phyloP scores from a whole-genome alignment of 2,888 invertebrate genomes.

The Augochlorella aurata region DNA sequence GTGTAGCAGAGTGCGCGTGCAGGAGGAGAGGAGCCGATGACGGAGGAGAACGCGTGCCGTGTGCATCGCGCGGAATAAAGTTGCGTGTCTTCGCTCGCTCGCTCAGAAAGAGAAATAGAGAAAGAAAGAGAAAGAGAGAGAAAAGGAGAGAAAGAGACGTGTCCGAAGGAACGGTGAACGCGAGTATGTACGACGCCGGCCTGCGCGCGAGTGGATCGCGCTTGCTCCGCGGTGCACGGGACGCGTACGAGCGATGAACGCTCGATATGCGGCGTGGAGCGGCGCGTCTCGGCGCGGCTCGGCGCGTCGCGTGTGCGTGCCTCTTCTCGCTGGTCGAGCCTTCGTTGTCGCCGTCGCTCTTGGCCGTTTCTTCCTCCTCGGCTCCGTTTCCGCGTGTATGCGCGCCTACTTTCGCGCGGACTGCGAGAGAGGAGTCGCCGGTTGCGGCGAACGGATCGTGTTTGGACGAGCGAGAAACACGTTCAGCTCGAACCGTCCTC shows the following conservation, averaged over 20 bases:
- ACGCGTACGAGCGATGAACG: constrained; percentile 15
- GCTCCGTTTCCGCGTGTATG: constrained; percentile 35
- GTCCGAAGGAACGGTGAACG: neutral
- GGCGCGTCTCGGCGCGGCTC: constrained; percentile 14
- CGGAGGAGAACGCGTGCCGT: neutral
- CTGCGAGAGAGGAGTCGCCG: neutral
- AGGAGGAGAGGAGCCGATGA: neutral
- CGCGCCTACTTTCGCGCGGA: constrained; percentile 26
- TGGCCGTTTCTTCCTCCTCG: neutral
- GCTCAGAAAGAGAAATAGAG: neutral
- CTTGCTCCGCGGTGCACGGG: neutral
- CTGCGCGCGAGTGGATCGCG: constrained; percentile 57
- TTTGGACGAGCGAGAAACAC: constrained; percentile 1
- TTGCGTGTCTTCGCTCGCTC: neutral
- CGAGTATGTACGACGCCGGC: constrained; percentile 40
- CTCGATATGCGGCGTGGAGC: constrained; percentile 22
- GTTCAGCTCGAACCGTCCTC: constrained; percentile 25
- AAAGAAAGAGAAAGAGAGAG: neutral
- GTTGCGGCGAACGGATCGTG: constrained; percentile 6
- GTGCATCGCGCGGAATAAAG: constrained; percentile 11
- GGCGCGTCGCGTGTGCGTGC: constrained; percentile 40
- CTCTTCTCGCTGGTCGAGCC: neutral
- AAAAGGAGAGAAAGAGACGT: neutral
- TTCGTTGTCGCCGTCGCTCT: neutral
- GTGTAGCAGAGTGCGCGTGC: neutral